Conservation (phyloP, 2,113 vertebrate species). For the Ailuropoda melanoleuca region DNA sequence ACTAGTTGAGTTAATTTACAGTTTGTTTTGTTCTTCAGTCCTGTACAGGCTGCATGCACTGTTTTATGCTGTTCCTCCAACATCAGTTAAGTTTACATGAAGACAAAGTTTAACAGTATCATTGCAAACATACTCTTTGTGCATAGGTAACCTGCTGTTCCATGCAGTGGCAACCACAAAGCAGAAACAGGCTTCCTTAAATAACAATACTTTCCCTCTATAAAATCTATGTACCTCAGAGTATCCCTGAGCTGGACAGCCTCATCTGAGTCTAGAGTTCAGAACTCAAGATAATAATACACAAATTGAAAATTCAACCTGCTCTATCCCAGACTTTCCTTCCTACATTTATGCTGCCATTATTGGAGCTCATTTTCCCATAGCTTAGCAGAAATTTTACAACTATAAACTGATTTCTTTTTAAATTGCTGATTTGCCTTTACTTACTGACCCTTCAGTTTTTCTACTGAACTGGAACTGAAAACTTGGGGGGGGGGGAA, state of each 20-base stretch:
- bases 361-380: constrained; percentile 49
- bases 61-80: neutral
- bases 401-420: constrained; percentile 64
- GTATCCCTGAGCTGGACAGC: neutral
- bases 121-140: neutral
- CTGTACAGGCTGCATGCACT: neutral
- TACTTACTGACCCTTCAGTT: constrained; percentile 56
- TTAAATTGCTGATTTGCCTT: constrained; percentile 64
- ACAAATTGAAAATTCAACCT: neutral
- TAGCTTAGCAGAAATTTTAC: constrained; percentile 70
- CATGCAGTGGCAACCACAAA: neutral
- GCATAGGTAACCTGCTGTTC: neutral
- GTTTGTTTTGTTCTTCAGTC: neutral
- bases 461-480: constrained; percentile 53
- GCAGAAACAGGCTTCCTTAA: constrained; percentile 32
- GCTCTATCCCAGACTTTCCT: constrained; percentile 31
- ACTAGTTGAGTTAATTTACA: constrained; percentile 28
- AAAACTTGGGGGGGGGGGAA: neutral
- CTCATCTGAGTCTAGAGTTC: constrained; percentile 10
- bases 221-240: neutral
- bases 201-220: neutral
- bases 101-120: constrained; percentile 60
- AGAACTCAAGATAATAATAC: neutral
- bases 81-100: constrained; percentile 13
- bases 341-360: neutral